Base-by-base conservation (phyloP, 2,797 vertebrate genomes). In the Melanotaenia boesemani region DNA sequence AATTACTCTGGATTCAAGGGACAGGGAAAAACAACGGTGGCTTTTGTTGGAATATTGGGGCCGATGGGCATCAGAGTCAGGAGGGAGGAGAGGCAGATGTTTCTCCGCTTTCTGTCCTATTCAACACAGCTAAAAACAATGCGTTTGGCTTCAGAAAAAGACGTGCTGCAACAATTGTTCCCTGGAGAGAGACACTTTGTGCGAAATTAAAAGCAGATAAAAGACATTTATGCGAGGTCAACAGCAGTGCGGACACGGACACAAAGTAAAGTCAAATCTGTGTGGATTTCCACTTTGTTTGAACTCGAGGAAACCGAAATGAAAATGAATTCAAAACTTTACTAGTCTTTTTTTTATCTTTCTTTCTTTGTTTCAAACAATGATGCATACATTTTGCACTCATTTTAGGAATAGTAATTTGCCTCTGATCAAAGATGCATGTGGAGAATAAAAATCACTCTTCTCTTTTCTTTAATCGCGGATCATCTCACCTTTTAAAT, bases 1-100 rank as follows among this genome's bases (percentile, higher is more conserved):
- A 96, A 96, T 97, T 96, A 95, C 95, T 94, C 90, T 86, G 92
- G 88, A 95, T 95, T 90, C 89, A 90, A 89, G 90, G 91, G 90
- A 90, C 88, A 87, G 91, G 82, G 87, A 91, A 90, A 93, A 93
- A 95, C 95, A 94, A 94, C 91, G 92, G 90, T 55, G 89, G 79
- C 94, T 94, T 94, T 96, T 96, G 96, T 96, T 85, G 86, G 82
- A 88, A 89, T 93, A 91, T 92, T 88, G 91, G 90, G 91, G 89
- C 92, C 86, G 86, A 86, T 90, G 92, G 92, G 87, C 84, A 92
- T 86, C 85, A 87, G 83, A 92, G 94, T 88, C 74, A 89, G 88
- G 90, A 93, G 91, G 91, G 90, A 90, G 93, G 91, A 88, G 92
- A 94, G 93, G 94, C 95, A 96, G 95, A 95, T 96, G 95, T 94